phyloP scores from a whole-genome alignment of 2,888 invertebrate genomes.

The Habrosyne pyritoides region DNA sequence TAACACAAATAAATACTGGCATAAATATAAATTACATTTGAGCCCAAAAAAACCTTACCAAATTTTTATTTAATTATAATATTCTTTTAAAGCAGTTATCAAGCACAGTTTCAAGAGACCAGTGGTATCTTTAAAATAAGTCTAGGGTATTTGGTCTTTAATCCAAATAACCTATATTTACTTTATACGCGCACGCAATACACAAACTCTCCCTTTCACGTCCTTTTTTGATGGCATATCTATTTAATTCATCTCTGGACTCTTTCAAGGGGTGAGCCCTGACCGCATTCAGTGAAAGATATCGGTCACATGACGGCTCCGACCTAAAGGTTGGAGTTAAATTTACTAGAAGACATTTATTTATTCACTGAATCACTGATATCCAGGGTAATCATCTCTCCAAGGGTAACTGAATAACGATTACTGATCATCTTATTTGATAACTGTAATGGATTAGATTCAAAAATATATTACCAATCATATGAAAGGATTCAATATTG shows the following conservation, averaged over 20 bases:
- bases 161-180: slow-evolving; percentile 10
- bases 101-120: no score
- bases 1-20: no score
- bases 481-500: neutral
- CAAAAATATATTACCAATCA: slow-evolving; percentile 16
- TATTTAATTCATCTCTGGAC: slow-evolving; percentile 81
- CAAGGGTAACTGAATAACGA: slow-evolving; percentile 59
- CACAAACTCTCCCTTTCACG: slow-evolving; percentile 54
- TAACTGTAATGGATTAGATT: slow-evolving; percentile 49
- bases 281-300: slow-evolving; percentile 75
- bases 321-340: slow-evolving; percentile 75
- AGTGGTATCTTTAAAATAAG: no score
- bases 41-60: no score
- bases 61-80: no score
- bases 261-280: slow-evolving; percentile 74
- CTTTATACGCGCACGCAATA: slow-evolving; percentile 32
- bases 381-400: slow-evolving; percentile 67
- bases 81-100: no score
- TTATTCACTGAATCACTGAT: slow-evolving; percentile 65
- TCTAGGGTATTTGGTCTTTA: neutral
- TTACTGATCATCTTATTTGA: slow-evolving; percentile 39
- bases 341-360: slow-evolving; percentile 83
- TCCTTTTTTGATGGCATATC: slow-evolving; percentile 73
- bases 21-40: no score
- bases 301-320: slow-evolving; percentile 77